Evolutionary conservation across 1,140 invertebrate species (phyloP), one percentile per base, ranked within the genome.

Genomic region (Nasonia longicornis): DNA sequence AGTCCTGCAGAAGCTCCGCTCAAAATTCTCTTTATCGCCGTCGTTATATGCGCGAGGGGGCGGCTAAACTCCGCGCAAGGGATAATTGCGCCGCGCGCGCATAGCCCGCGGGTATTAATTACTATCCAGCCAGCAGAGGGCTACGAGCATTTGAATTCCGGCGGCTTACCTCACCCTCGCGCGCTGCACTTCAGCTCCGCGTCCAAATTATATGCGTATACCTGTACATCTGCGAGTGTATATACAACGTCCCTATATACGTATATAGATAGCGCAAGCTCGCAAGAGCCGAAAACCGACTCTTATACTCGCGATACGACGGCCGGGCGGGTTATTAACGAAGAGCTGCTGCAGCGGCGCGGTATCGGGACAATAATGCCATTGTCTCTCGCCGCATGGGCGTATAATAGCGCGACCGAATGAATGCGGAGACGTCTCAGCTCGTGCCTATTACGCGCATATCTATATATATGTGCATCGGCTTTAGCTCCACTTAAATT

Each of bases 311-410:
- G 52, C 52, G 20, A 58, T 58, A 58, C 52, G 52, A 58, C 52
- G 52, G 16, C 2, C 67, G 77, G 16, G 2, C 67, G 69, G 80
- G 79, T 79, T 83, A 85, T 84, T 84, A 42, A 84, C 69, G 80
- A 66, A 63, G 64, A 67, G 63, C 63, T n/a, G 52, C 52, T n/a
- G 16, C 81, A 26, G 26, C 1, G 1, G 26, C 81, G 81, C 29
- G 66, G 38, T 42, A 58, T 20, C 70, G 69, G 81, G 72, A 86
- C 81, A 86, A 86, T 85, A 85, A 86, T 84, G 80, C 83, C 80
- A 85, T 86, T 86, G 85, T 85, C 83, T 83, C 83, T 83, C 83
- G 14, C 14, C 4, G 20, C 38, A 52, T 77, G 77, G 66, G 38
- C 69, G 45, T 45, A 82, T 84, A 84, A 86, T 85, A 82, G 80